phyloP scores from a whole-genome alignment of 2,888 invertebrate genomes.

The Colletes collaris region DNA sequence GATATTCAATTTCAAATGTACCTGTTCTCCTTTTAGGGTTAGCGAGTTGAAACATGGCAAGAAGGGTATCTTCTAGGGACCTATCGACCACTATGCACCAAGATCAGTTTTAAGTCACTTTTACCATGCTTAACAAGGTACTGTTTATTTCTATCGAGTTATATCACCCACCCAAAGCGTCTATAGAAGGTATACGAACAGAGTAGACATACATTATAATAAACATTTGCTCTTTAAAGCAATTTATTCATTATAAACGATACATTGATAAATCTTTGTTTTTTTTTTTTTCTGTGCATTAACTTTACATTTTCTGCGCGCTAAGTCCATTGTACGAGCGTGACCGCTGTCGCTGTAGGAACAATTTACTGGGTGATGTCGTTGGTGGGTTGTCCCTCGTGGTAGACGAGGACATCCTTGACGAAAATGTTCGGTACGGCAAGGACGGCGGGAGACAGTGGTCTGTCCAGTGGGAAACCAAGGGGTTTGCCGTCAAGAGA shows the following conservation, averaged over 20 bases:
- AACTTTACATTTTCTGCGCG: constrained; percentile 25
- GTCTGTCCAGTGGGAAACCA: constrained; percentile 86
- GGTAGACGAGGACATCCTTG: constrained; percentile 84
- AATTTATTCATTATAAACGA: constrained; percentile 65
- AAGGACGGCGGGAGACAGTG: constrained; percentile 81
- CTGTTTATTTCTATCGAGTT: no score
- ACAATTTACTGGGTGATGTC: constrained; percentile 63
- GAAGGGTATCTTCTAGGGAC: no score
- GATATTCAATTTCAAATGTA: no score
- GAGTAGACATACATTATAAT: constrained; percentile 15
- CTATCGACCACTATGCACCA: no score
- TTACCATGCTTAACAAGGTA: no score
- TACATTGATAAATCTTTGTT: constrained; percentile 44
- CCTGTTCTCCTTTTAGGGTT: no score
- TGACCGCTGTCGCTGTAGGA: constrained; percentile 26
- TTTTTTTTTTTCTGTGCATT: constrained; percentile 36
- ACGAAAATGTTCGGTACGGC: constrained; percentile 84
- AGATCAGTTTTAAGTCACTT: no score
- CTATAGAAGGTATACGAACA: not conserved
- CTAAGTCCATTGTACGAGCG: constrained; percentile 7
- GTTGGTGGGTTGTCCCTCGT: constrained; percentile 81
- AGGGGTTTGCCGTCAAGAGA: constrained; percentile 84
- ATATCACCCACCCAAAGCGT: not conserved
- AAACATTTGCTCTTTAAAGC: constrained; percentile 50
- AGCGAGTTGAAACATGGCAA: no score